Evolutionary conservation across 2,113 vertebrate species (phyloP), one percentile per base, ranked within the genome.

Genomic region (Amia ocellicauda): DNA sequence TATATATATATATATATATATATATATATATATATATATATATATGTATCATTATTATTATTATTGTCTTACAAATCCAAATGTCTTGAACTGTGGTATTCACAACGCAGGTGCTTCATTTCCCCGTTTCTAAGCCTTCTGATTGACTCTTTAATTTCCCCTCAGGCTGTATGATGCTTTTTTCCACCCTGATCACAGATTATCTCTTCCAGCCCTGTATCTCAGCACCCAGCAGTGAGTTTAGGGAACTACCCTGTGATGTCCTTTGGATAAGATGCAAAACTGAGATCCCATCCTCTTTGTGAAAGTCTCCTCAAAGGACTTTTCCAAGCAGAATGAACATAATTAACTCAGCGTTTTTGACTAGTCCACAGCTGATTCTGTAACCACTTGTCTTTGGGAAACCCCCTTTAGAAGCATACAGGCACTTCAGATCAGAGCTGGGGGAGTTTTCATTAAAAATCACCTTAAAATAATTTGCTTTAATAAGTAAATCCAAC

Each of bases 231-330:
- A 54, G 51, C 22, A 22, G 51, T 24, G 3, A 4, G 14, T 17
- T 2, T 11, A 20, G 20, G n/a, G 51, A 23, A n/a, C 4, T 7
- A 14, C 51, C 4, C 5, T 16, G 16, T 7, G 45, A 47, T 47
- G 45, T 47, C 45, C 45, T 47, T 47, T 47, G 45, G 51, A 54
- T 54, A 22, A 24, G 51, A 54, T 16, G 24, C 24, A 54, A 54
- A 54, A 54, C 51, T 54, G 24, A 54, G 51, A 22, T 24, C 20
- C 20, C 51, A 3, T 22, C 17, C 17, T 42, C 20, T 54, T 54
- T 54, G 51, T 54, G 20, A 22, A 11, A 4, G 22, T 24, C 22
- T 20, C 14, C 51, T 24, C 51, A 23, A 54, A 54, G 13, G n/a
- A 54, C 22, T 8, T 54, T 19, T 54, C 51, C 3, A 22, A 11